Evolutionary conservation across 1,140 invertebrate genomes (phyloP).

Genomic region (Heliconius congener): DNA sequence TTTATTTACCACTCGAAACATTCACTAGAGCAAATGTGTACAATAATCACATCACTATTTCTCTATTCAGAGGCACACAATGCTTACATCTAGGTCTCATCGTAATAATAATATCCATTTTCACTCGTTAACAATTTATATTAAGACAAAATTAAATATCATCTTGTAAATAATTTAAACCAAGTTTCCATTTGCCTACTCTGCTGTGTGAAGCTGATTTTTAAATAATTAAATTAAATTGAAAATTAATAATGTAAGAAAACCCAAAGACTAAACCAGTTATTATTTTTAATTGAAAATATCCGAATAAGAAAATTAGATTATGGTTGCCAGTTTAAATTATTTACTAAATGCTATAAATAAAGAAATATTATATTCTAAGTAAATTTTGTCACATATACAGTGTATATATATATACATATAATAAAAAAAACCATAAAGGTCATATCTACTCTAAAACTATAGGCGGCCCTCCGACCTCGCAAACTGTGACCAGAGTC

Average conservation of each 20-base stretch:
- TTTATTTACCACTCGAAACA: constrained; percentile 30
- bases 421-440: background rate
- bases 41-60: constrained; percentile 36
- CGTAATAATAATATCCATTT: background rate
- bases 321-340: background rate
- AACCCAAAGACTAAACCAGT: background rate
- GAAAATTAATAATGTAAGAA: background rate
- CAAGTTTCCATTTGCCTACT: no score
- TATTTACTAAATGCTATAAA: background rate
- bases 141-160: background rate
- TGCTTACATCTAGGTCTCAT: constrained; percentile 60
- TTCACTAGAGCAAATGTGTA: constrained; percentile 8
- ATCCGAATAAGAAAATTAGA: no score
- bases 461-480: constrained; percentile 75
- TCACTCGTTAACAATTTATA: background rate
- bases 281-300: no score
- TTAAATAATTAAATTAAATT: background rate
- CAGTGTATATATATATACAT: constrained; percentile 24
- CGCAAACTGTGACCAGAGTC: constrained; percentile 63
- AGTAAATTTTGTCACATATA: constrained; percentile 1
- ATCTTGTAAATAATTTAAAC: background rate
- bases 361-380: background rate
- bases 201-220: no score
- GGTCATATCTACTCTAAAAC: constrained; percentile 56
- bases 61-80: constrained; percentile 78